Conservation (phyloP, 1,140 invertebrate genomes). For the Neoseiulus cucumeris region DNA sequence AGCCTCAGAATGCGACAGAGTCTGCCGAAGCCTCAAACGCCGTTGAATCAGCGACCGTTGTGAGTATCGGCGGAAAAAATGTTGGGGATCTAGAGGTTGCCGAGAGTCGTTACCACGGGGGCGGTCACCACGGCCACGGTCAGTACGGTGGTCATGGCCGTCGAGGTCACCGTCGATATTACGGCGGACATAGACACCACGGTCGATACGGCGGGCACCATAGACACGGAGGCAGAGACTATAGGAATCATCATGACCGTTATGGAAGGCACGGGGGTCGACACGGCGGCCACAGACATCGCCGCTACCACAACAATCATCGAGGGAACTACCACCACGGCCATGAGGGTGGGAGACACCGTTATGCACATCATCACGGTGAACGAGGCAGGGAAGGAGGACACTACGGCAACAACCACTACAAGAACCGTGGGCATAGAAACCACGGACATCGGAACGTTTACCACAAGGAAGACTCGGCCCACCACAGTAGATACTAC, state of each 20-base stretch:
- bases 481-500: conserved; percentile 17
- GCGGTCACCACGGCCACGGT: neutral
- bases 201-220: conserved; percentile 1
- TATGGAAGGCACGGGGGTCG: conserved; percentile 14
- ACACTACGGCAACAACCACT: conserved; percentile 16
- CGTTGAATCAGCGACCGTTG: too few species aligned
- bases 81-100: neutral
- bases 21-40: too few species aligned
- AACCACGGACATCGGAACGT: conserved; percentile 19
- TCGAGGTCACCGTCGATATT: neutral
- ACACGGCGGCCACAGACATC: conserved; percentile 16
- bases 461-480: conserved; percentile 21
- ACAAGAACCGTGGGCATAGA: conserved; percentile 14
- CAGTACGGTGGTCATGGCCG: neutral
- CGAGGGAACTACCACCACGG: conserved; percentile 15
- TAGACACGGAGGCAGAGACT: neutral
- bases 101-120: neutral
- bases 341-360: conserved; percentile 14
- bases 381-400: conserved; percentile 14
- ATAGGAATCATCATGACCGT: neutral
- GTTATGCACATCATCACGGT: conserved; percentile 16
- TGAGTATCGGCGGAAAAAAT: too few species aligned
- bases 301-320: conserved; percentile 16
- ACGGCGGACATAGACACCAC: neutral
- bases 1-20: too few species aligned